Conservation (phyloP, 35 echinoderm and acorn worm species). For the Apostichopus californicus region DNA sequence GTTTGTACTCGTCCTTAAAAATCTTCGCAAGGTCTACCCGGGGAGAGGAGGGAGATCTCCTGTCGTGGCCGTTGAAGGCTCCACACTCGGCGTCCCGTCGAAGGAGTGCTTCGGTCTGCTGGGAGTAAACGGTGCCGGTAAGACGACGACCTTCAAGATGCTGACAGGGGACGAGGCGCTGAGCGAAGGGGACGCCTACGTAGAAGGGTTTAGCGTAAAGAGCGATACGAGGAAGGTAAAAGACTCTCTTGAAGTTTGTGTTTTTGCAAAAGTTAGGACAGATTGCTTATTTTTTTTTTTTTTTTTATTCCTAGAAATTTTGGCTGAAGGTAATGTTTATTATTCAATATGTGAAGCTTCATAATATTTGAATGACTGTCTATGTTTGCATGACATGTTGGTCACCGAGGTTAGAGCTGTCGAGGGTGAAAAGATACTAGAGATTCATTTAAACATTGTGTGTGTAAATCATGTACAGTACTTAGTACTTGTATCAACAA, state of each 20-base stretch:
- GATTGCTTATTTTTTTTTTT: too few species aligned
- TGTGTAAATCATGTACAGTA: too few species aligned
- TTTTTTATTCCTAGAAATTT: too few species aligned
- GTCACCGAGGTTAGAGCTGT: too few species aligned
- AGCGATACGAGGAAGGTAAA: constrained; percentile 67
- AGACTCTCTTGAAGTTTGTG: not conserved
- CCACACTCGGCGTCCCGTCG: constrained; percentile 80
- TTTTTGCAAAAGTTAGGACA: too few species aligned
- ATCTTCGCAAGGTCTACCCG: constrained; percentile 87
- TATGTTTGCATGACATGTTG: too few species aligned
- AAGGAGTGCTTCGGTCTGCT: constrained; percentile 96
- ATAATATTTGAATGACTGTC: too few species aligned
- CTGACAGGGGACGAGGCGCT: constrained; percentile 92
- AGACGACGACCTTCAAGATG: constrained; percentile 98
- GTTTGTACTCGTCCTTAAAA: constrained; percentile 72
- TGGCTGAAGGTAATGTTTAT: too few species aligned
- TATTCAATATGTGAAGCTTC: too few species aligned
- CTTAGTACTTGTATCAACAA: too few species aligned
- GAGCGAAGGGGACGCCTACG: constrained; percentile 76
- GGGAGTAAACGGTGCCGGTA: constrained; percentile 92
- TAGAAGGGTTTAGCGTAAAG: constrained; percentile 90
- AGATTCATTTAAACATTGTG: too few species aligned
- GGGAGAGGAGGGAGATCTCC: constrained; percentile 33
- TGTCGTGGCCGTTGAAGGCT: constrained; percentile 81
- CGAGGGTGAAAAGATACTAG: too few species aligned